Evolutionary conservation across 2,888 invertebrate species (phyloP), one percentile per base, ranked within the genome.

Genomic region (Melinaea marsaeus): DNA sequence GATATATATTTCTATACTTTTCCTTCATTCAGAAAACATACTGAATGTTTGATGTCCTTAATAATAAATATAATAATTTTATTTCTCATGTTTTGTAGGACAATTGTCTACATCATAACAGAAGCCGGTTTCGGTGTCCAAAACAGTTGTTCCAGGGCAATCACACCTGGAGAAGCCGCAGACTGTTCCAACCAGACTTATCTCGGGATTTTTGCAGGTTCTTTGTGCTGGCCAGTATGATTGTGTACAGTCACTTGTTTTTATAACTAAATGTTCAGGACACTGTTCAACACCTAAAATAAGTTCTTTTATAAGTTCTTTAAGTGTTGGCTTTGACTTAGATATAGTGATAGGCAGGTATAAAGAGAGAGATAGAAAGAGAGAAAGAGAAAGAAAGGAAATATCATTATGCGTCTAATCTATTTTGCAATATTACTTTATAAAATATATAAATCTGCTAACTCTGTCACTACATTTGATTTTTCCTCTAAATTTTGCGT

Each of bases 31-130:
- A 37, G 37, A 37, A 37, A 37, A 37, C 22, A 37, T 37, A 37
- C 7, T 37, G 37, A 37, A 6, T 37, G 3, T 37, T 37, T 37
- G 22, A 5, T 37, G 13, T 54, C 13, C 2, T 51, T 33, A 33
- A 45, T 13, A 46, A 11, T 13, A 46, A 58, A n/a, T 48, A 48
- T 13, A 58, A 22, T 57, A 37, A 22, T 32, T 51, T 51, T 51
- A 51, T 13, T 58, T 32, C 5, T 9, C 13, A 68, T 83, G 84
- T 61, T 75, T 79, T 11, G 78, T 78, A 1, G 86, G 86, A 47
- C 86, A 86, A 66, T 84, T 85, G 58, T 86, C 85, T 13, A 79
- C 70, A 37, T 85, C 85, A 66, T 84, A 86, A 64, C 86, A 86
- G 65, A 77, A 79, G 3, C 81, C 84, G 1, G 85, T 81, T 2